Evolutionary conservation across 1,140 invertebrate genomes (phyloP), one percentile per base, ranked within the genome.

Genomic region (Pogonus chalceus): DNA sequence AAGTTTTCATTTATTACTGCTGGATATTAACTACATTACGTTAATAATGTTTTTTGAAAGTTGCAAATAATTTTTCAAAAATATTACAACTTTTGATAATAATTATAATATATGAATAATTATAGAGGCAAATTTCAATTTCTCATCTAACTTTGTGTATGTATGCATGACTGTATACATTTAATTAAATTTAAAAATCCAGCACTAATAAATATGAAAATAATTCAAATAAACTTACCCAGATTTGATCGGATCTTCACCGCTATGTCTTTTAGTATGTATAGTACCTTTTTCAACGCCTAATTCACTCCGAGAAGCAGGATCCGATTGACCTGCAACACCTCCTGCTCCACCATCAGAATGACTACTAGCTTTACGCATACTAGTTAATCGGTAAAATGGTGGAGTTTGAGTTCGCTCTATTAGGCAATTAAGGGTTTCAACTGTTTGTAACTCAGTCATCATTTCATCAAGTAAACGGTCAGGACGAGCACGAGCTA

Each of bases 381-480:
- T 85, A 58, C 85, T 88, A 0, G 90, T 94, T 53, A 97, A 77
- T 21, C 95, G 78, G 73, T 96, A 99, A 72, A 96, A 99, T 0
- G 96, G 96, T 22, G 95, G 93, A 0, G 96, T 96, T 77, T 98
- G 93, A 0, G 92, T 98, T 47, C 94, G 75, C 69, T 97, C 95
- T 59, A 97, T 95, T 52, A 93, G 76, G 67, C 92, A 94, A 70
- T 93, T 95, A 2, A 97, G 74, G 0, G 92, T 96, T 71, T 98
- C 95, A 1, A 97, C 92, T 0, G 93, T 96, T 73, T 96, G 90
- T 37, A 99, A 75, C 72, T 98, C 95, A 12, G 85, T 85, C 89
- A 98, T 95, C 74, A 99, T 85, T 70, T 98, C 93, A 63, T 98
- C 93, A 2, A 99, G 78, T 1, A 98, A 78, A 47, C 91, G 79